Percentiles rank a stretch among this genome's conserved stretches.
Conservation (phyloP, 92 coral and sea anemone species). For the Anthopleura xanthogrammica region DNA sequence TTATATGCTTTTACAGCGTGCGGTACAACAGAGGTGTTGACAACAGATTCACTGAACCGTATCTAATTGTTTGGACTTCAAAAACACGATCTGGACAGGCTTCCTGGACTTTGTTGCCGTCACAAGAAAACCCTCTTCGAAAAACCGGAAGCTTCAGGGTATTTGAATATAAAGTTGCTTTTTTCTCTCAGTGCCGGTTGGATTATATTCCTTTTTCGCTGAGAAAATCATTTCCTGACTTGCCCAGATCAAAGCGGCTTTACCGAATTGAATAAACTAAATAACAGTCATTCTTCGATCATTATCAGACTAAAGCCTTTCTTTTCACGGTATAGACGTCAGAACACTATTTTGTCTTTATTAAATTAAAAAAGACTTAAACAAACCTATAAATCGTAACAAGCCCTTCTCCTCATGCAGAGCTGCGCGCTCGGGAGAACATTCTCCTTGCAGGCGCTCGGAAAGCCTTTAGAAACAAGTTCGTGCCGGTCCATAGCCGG, state of each 20-base stretch:
- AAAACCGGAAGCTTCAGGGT: background rate
- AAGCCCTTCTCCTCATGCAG: background rate
- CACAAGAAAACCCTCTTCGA: background rate
- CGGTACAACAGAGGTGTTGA: background rate
- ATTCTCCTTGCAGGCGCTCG: background rate
- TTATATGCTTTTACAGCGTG: constrained; percentile 10
- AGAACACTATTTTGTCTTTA: background rate
- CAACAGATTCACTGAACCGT: background rate
- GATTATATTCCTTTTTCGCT: background rate
- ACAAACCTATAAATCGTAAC: background rate
- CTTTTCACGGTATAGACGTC: background rate
- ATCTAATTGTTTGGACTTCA: constrained; percentile 2
- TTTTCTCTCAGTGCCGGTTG: background rate
- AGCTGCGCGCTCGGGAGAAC: background rate
- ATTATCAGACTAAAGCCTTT: constrained; percentile 1
- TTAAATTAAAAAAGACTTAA: background rate
- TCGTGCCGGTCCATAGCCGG: background rate
- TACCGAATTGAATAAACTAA: background rate
- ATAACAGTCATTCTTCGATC: constrained; percentile 1
- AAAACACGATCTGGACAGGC: constrained; percentile 15
- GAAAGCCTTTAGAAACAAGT: background rate
- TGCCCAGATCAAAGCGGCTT: constrained; percentile 10
- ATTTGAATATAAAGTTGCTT: background rate
- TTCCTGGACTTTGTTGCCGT: constrained; percentile 23
- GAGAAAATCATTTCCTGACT: constrained; percentile 10